Evolutionary conservation across 2,113 vertebrate species (phyloP).

Genomic region (Tursiops truncatus): DNA sequence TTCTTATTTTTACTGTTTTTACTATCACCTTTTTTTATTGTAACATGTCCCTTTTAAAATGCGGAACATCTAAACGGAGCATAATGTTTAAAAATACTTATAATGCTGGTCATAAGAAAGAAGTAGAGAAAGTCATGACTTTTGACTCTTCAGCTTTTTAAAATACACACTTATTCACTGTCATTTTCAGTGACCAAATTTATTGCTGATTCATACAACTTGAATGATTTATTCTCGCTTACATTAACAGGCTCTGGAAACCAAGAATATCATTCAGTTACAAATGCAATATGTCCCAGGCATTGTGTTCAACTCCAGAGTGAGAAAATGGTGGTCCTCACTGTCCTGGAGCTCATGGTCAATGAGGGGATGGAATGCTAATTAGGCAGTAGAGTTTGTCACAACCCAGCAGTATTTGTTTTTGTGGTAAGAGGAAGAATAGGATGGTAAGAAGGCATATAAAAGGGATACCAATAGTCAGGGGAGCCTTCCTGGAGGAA

Average conservation of each 20-base stretch:
- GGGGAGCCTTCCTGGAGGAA: background rate
- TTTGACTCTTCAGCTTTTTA: slow-evolving; percentile 40
- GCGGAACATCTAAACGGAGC: background rate
- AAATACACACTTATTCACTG: background rate
- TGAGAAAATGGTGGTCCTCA: background rate
- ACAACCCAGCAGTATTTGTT: background rate
- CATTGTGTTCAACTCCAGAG: background rate
- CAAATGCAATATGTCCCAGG: background rate
- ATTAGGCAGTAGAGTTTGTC: background rate
- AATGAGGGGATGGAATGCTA: background rate
- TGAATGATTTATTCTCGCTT: background rate
- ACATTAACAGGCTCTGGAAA: background rate
- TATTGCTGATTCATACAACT: background rate
- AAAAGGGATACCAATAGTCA: background rate
- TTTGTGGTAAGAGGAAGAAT: background rate
- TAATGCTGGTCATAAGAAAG: background rate
- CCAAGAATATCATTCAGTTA: background rate
- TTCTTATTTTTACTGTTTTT: slow-evolving; percentile 32
- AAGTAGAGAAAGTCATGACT: background rate
- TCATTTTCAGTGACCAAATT: background rate
- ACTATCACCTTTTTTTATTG: background rate
- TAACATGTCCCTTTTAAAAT: background rate
- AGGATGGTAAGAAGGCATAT: background rate
- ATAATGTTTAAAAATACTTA: slow-evolving; percentile 22
- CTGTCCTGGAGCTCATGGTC: background rate